These are phyloP conservation scores for Ornithoptera alexandrae DNA, from an alignment of 2,888 invertebrate genomes.

Conservation along the genomic window DNA sequence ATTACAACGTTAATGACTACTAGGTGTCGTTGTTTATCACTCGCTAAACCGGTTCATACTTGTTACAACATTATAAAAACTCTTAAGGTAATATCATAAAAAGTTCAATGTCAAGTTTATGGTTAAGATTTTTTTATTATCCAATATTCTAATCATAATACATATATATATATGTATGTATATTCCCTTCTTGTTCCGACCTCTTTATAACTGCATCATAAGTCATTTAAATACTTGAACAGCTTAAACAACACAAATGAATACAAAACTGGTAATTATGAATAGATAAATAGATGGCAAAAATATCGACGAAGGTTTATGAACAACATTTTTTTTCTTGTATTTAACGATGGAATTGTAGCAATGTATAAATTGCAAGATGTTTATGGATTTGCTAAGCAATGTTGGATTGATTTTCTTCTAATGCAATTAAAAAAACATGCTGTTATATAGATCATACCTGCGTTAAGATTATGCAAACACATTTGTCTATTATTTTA, in stretches of 20 bases:
- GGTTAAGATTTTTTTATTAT: not conserved
- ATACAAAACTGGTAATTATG: too few relatives aligned
- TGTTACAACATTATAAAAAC: not conserved
- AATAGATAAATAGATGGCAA: too few relatives aligned
- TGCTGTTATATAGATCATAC: constrained; percentile 2
- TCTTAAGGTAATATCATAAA: not conserved
- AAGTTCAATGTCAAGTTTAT: not conserved
- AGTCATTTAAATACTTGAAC: too few relatives aligned
- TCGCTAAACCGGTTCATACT: not conserved
- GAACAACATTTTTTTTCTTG: not conserved
- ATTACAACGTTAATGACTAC: too few relatives aligned
- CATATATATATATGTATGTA: too few relatives aligned
- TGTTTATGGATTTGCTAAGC: too few relatives aligned
- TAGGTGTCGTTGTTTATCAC: too few relatives aligned
- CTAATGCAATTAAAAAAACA: not conserved
- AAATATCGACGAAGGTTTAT: too few relatives aligned
- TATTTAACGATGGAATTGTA: not conserved
- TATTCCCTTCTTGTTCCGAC: too few relatives aligned
- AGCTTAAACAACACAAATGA: too few relatives aligned
- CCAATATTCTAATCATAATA: not conserved
- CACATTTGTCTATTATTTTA: constrained; percentile 24
- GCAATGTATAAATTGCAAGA: not conserved
- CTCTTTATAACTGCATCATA: too few relatives aligned
- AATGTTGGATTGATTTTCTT: not conserved
- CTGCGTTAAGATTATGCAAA: constrained; percentile 14